Evolutionary conservation across 2,888 invertebrate genomes (phyloP).

Genomic region (Xanthia icteritia): DNA sequence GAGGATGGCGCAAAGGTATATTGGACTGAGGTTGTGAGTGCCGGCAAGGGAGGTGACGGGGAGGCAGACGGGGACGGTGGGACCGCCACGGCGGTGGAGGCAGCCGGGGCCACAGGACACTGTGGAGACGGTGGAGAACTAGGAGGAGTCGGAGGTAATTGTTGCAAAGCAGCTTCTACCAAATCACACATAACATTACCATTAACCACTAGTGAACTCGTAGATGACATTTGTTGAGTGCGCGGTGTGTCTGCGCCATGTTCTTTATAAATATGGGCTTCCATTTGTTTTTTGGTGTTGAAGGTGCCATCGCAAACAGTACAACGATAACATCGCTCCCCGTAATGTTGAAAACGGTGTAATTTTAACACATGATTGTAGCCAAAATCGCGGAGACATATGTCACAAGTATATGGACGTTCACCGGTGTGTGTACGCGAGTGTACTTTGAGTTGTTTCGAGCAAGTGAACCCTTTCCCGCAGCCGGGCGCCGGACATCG

Average conservation of each 20-base stretch:
- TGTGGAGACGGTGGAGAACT: constrained; percentile 89
- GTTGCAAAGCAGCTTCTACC: constrained; percentile 87
- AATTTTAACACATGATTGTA: constrained; percentile 97
- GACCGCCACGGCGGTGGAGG: constrained; percentile 67
- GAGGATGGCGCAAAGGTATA: constrained; percentile 76
- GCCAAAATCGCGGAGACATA: constrained; percentile 97
- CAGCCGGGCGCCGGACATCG: constrained; percentile 95
- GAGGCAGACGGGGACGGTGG: constrained; percentile 80
- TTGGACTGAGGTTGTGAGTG: constrained; percentile 77
- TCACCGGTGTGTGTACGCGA: constrained; percentile 97
- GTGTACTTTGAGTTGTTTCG: constrained; percentile 97
- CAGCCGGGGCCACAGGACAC: constrained; percentile 81
- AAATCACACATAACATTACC: constrained; percentile 86
- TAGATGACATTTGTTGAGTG: constrained; percentile 77
- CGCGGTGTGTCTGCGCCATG: constrained; percentile 89
- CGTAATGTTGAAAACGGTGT: constrained; percentile 97
- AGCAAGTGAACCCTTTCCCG: constrained; percentile 97
- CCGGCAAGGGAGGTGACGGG: constrained; percentile 82
- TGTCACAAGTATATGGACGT: constrained; percentile 97
- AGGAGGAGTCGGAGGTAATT: constrained; percentile 90
- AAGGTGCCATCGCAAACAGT: constrained; percentile 97
- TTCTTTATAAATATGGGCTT: constrained; percentile 93
- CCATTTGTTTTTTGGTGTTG: constrained; percentile 97
- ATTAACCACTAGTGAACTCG: constrained; percentile 77
- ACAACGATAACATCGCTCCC: constrained; percentile 97